Evolutionary conservation across 2,797 vertebrate genomes (phyloP), one percentile per base, ranked within the genome.

Genomic region (Nyctalus aviator): DNA sequence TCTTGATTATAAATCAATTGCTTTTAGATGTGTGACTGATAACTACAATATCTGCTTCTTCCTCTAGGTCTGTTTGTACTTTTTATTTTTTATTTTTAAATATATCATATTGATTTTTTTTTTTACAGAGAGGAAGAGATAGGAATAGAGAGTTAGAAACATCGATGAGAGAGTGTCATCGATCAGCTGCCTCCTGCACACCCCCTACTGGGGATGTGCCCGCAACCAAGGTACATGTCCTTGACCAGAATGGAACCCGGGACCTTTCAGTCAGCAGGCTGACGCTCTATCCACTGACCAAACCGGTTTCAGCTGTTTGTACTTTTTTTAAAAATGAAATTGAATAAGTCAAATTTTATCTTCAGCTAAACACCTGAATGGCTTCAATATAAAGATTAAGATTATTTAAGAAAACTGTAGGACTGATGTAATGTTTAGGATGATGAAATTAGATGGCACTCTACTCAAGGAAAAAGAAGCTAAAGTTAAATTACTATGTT

Each of bases 401-500:
- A 53, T 83, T 79, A 23, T 55, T 94, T 76, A 79, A 91, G 59
- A 55, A 84, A 88, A 72, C 37, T 84, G 17, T 44, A 66, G 7
- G 68, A 48, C 6, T 48, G 66, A 92, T 72, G 73, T 68, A 81
- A 35, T 83, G 9, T 46, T 83, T 15, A 57, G 59, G 3, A 77
- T 94, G 23, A n/a, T 89, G 13, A 50, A 4, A 81, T 90, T 84
- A 23, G 2, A 12, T 82, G 89, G 20, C 12, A 66, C 4, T 83
- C 79, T 91, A 25, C 18, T 84, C 2, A 75, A 73, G 9, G 79
- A 79, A 27, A n/a, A 90, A 69, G 64, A 57, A 68, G 5, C 37
- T 87, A 57, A 92, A 88, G 18, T 93, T 83, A 91, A 88, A 81
- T 84, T 3, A 21, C 12, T 93, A 50, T 84, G 46, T 84, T 30